Conservation (phyloP, 2,113 vertebrate genomes). For the Cromileptes altivelis region DNA sequence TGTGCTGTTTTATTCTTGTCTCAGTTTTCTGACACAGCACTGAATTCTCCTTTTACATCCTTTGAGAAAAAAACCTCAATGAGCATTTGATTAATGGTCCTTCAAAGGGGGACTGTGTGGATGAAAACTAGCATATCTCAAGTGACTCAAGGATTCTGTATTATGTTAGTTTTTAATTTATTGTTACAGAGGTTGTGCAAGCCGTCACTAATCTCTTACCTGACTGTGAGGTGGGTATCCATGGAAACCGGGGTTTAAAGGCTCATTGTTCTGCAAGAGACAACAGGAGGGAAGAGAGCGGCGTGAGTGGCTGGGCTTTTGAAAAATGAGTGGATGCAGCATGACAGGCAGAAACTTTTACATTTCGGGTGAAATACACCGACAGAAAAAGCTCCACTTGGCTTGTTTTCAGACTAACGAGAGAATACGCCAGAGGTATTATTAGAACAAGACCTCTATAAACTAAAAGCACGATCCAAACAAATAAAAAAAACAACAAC, state of each 20-base stretch:
- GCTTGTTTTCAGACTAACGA: neutral
- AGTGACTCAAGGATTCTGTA: slow-evolving; percentile 18
- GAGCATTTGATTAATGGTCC: neutral
- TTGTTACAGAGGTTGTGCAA: slow-evolving; percentile 32
- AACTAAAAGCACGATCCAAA: neutral
- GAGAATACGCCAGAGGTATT: neutral
- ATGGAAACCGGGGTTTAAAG: slow-evolving; percentile 85
- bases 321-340: slow-evolving; percentile 40
- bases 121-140: neutral
- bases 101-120: neutral
- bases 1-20: neutral
- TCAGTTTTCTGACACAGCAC: neutral
- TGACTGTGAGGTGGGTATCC: slow-evolving; percentile 84
- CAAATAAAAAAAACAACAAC: too few relatives aligned
- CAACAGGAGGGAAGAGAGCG: slow-evolving; percentile 64
- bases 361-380: slow-evolving; percentile 6
- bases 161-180: slow-evolving; percentile 1
- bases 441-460: neutral
- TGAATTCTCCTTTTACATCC: neutral
- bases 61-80: neutral
- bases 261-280: slow-evolving; percentile 86
- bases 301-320: slow-evolving; percentile 54
- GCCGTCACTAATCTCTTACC: slow-evolving; percentile 77
- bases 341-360: slow-evolving; percentile 42
- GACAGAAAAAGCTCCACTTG: neutral